A percentile compares a stretch with the other conserved stretches of the same genome.
Conservation (phyloP, 2,797 vertebrate species). For the Aulostomus chinensis region DNA sequence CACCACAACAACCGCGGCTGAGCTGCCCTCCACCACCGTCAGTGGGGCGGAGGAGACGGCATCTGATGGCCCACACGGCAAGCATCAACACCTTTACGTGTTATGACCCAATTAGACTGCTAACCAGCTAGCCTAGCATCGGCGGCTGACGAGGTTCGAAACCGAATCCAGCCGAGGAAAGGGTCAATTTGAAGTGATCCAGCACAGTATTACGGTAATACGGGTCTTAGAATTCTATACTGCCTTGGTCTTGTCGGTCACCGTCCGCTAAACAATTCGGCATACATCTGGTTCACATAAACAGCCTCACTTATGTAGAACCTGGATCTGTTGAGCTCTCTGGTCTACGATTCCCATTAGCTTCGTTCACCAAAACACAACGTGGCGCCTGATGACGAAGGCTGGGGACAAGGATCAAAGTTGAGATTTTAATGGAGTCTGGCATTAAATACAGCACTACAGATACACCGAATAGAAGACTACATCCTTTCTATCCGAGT, state of each 20-base stretch:
- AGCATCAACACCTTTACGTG: constrained; percentile 3
- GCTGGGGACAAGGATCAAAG: background rate
- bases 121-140: constrained; percentile 61
- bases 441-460: accelerated
- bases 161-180: constrained; percentile 9
- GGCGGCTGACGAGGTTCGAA: background rate
- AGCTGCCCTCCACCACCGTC: background rate
- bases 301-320: background rate
- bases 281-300: background rate
- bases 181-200: background rate
- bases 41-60: background rate
- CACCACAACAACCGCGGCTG: background rate
- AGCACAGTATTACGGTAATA: background rate
- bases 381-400: constrained; percentile 38
- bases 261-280: constrained; percentile 32
- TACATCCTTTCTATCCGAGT: accelerated
- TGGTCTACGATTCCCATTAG: constrained; percentile 8
- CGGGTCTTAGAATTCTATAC: accelerated
- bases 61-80: too few relatives aligned
- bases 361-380: constrained; percentile 54
- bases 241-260: accelerated
- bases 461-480: constrained; percentile 17
- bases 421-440: background rate
- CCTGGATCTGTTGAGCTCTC: background rate
- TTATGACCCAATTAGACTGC: constrained; percentile 62